Conservation (phyloP, 2,888 invertebrate genomes). For the Latrodectus hesperus region DNA sequence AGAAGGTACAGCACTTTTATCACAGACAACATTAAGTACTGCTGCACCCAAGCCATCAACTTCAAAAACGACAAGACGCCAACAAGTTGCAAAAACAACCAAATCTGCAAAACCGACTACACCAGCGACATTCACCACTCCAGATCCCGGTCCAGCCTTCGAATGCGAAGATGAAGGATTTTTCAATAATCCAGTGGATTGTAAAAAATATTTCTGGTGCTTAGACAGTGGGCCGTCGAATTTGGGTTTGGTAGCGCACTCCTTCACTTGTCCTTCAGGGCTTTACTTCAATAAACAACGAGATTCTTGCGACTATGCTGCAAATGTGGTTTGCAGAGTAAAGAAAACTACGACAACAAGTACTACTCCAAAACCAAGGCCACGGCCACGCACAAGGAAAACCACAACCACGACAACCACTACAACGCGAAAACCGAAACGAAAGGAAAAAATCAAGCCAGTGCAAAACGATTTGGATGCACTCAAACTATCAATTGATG, state of each 20-base stretch:
- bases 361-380: constrained; percentile 45
- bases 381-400: constrained; percentile 38
- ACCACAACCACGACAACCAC: constrained; percentile 62
- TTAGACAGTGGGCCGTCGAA: constrained; percentile 85
- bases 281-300: constrained; percentile 92
- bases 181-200: constrained; percentile 91
- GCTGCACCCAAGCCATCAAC: constrained; percentile 32
- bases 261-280: constrained; percentile 94
- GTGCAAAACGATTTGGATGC: constrained; percentile 30
- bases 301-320: constrained; percentile 92
- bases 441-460: constrained; percentile 4
- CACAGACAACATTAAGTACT: constrained; percentile 16
- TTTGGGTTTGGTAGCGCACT: constrained; percentile 91
- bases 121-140: constrained; percentile 90
- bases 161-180: constrained; percentile 95
- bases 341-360: constrained; percentile 50
- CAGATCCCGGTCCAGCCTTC: constrained; percentile 85
- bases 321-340: constrained; percentile 81
- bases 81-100: constrained; percentile 1
- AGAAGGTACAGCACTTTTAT: constrained; percentile 31
- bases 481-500: constrained; percentile 28
- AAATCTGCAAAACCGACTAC: constrained; percentile 75
- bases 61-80: background rate
- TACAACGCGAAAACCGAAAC: constrained; percentile 34
- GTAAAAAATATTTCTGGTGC: constrained; percentile 96